Evolutionary conservation across 2,888 invertebrate species (phyloP).

Genomic region (Quadroppia sp.): DNA sequence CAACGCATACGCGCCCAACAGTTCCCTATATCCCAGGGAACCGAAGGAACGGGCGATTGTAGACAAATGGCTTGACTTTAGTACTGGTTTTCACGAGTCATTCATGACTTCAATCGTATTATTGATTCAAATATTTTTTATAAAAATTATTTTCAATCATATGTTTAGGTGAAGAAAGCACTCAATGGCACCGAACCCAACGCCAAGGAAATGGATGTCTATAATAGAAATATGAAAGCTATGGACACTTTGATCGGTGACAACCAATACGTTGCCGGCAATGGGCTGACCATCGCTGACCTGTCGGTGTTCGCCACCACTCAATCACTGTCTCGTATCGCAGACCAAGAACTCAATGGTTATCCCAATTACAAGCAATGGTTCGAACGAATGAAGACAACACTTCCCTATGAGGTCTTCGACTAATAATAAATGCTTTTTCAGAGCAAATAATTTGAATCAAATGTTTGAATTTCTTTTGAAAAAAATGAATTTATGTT

Average conservation of each 20-base stretch:
- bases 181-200: not conserved
- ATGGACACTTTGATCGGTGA: not conserved
- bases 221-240: not conserved
- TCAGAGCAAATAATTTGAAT: too few species aligned
- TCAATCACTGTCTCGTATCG: too few species aligned
- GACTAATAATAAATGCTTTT: too few species aligned
- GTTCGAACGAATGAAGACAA: too few species aligned
- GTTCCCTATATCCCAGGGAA: constrained; percentile 67
- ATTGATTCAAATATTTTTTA: not conserved
- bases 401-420: too few species aligned
- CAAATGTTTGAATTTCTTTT: too few species aligned
- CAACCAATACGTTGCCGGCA: not conserved
- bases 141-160: not conserved
- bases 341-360: too few species aligned
- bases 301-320: constrained; percentile 64
- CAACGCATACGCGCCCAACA: constrained; percentile 72
- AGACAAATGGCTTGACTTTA: constrained; percentile 59
- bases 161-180: not conserved
- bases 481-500: too few species aligned
- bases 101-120: not conserved
- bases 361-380: too few species aligned
- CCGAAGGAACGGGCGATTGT: constrained; percentile 66
- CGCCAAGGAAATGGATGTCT: not conserved
- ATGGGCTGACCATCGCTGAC: constrained; percentile 70
- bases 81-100: constrained; percentile 3